Conservation (phyloP, 1,140 invertebrate species). For the Drosophila littoralis region DNA sequence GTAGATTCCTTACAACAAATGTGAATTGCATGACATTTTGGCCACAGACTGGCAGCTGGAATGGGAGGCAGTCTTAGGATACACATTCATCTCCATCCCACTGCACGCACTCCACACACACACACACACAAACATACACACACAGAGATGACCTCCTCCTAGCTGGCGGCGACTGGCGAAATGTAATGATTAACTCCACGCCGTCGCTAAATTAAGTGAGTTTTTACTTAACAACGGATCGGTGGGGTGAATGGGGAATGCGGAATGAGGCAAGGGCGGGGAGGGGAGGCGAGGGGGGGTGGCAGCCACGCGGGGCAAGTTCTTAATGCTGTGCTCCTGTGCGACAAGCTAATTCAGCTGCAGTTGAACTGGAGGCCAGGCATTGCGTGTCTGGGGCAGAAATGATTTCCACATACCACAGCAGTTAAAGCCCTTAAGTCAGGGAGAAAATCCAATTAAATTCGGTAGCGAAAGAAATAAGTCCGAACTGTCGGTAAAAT, state of each 20-base stretch:
- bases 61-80: slow-evolving; percentile 1
- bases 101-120: slow-evolving; percentile 43
- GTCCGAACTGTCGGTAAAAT: slow-evolving; percentile 82
- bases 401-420: slow-evolving; percentile 82
- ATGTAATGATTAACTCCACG: slow-evolving; percentile 79
- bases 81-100: neutral
- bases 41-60: neutral
- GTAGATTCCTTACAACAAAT: neutral
- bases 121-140: neutral
- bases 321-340: slow-evolving; percentile 40
- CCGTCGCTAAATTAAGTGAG: slow-evolving; percentile 79
- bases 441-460: slow-evolving; percentile 83
- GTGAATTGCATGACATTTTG: neutral
- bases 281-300: neutral
- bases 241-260: neutral
- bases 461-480: slow-evolving; percentile 83
- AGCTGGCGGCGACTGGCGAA: slow-evolving; percentile 51
- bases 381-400: slow-evolving; percentile 76
- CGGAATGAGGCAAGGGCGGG: slow-evolving; percentile 1
- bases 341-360: slow-evolving; percentile 45
- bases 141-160: slow-evolving; percentile 17
- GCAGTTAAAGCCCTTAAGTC: slow-evolving; percentile 83
- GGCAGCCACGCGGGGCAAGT: slow-evolving; percentile 25
- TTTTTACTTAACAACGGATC: slow-evolving; percentile 60
- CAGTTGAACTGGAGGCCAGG: slow-evolving; percentile 21